Evolutionary conservation across 2,797 vertebrate species (phyloP).

Genomic region (Anabacerthia variegaticeps): DNA sequence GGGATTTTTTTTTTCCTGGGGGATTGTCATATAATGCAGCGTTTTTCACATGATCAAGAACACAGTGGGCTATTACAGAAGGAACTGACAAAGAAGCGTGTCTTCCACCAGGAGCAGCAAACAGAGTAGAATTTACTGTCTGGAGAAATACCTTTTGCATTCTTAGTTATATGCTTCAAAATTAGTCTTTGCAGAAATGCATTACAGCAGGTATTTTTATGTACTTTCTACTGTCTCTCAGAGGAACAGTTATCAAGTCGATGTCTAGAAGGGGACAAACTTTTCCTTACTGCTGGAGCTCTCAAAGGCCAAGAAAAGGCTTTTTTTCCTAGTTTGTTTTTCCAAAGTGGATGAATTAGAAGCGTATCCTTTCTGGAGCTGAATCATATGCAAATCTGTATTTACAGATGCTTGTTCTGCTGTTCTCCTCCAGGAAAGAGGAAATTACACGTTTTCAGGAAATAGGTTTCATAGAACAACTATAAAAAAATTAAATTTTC

Average conservation of each 20-base stretch:
- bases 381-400: not conserved
- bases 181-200: not conserved
- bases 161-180: not conserved
- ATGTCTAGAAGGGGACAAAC: not conserved
- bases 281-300: accelerated
- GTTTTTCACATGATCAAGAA: not conserved
- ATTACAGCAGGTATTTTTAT: not conserved
- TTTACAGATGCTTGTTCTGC: not conserved
- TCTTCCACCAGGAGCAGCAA: not conserved
- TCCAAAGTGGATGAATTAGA: not conserved
- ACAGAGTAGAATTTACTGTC: not conserved
- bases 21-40: not conserved
- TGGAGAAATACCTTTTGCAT: not conserved
- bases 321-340: not conserved
- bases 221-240: not conserved
- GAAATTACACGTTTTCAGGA: not conserved
- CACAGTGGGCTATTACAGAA: not conserved
- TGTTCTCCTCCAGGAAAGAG: not conserved
- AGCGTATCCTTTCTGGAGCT: not conserved
- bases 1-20: not conserved
- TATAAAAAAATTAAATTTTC: not conserved
- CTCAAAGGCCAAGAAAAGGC: not conserved
- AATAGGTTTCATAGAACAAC: not conserved
- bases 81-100: not conserved
- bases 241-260: not conserved